Evolutionary conservation across 2,113 vertebrate species (phyloP).

Genomic region (Aphyosemion australe): DNA sequence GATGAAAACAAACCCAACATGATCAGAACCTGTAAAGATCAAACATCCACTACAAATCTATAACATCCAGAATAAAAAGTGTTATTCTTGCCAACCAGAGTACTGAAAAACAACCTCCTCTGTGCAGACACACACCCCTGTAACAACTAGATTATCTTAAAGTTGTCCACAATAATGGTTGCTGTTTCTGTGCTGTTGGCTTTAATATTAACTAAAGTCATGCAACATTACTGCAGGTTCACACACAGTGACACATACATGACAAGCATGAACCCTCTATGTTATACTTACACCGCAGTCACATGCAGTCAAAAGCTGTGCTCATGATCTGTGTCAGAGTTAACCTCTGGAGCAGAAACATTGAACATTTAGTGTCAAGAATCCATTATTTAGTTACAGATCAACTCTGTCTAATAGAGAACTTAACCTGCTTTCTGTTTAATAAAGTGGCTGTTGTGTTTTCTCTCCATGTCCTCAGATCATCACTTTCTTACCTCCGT

Average conservation of each 20-base stretch:
- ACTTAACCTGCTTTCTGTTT: constrained; percentile 3
- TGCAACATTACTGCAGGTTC: background rate
- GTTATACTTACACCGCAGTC: background rate
- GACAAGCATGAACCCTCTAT: background rate
- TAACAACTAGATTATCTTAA: too few relatives aligned
- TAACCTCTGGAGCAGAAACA: constrained; percentile 6
- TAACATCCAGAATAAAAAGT: too few relatives aligned
- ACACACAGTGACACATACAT: background rate
- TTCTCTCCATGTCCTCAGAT: too few relatives aligned
- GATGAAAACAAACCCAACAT: too few relatives aligned
- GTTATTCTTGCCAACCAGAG: too few relatives aligned
- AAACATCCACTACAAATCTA: too few relatives aligned
- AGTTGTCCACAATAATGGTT: too few relatives aligned
- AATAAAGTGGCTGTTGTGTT: constrained; percentile 11
- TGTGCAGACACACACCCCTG: too few relatives aligned
- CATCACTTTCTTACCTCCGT: too few relatives aligned
- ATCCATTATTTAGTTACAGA: constrained; percentile 11
- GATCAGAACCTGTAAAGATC: too few relatives aligned
- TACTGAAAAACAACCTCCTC: too few relatives aligned
- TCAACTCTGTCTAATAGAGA: constrained; percentile 7
- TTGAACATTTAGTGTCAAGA: constrained; percentile 9
- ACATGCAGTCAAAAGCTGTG: background rate
- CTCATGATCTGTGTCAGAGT: background rate
- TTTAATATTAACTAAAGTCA: constrained; percentile 21
- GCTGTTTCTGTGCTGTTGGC: constrained; percentile 6